Base-by-base conservation (phyloP, 2,113 vertebrate genomes). In the Microtus pennsylvanicus region DNA sequence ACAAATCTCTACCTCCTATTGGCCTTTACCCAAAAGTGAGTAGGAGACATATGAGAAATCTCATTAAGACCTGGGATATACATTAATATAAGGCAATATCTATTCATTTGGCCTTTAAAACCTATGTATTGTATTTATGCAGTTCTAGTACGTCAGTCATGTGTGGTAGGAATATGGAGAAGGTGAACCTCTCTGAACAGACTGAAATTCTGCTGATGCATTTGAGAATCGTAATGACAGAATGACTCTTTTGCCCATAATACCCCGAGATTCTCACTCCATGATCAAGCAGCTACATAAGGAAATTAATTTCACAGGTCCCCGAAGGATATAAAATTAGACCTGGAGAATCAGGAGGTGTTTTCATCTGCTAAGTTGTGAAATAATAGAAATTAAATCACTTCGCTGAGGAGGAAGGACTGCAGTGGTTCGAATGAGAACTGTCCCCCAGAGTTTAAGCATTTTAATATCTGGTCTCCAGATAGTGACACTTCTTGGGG, bases 21-120 rank as follows among this genome's bases (percentile, higher is more conserved):
- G 67, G 35, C 4, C 4, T 88, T 89, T 90, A 22, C 14, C 70
- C 92, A n/a, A 81, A n/a, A 85, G 33, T 82, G 74, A 82, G 10
- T 72, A 90, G 14, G 3, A 50, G 42, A 65, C 26, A 45, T 90
- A 3, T 16, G 82, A 86, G 30, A 91, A 82, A 61, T 1, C 70
- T 89, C 13, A 63, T 42, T 74, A 83, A 87, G 94, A 83, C 4
- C 7, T 89, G 22, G 13, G 91, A 61, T 52, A 22, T 24, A 21
- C 7, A 7, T 76, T 89, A 93, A 14, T 35, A 50, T 95, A 81
- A 91, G 42, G 61, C 42, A 42, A 28, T 67, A 8, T 61, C 30
- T 52, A 33, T 38, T 65, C 24, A 77, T 75, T 24, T 91, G n/a
- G 19, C 58, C 87, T 92, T 96, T 89, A 47, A 91, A 90, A 95